Evolutionary conservation across 2,113 vertebrate species (phyloP).

Genomic region (Channa maculata): DNA sequence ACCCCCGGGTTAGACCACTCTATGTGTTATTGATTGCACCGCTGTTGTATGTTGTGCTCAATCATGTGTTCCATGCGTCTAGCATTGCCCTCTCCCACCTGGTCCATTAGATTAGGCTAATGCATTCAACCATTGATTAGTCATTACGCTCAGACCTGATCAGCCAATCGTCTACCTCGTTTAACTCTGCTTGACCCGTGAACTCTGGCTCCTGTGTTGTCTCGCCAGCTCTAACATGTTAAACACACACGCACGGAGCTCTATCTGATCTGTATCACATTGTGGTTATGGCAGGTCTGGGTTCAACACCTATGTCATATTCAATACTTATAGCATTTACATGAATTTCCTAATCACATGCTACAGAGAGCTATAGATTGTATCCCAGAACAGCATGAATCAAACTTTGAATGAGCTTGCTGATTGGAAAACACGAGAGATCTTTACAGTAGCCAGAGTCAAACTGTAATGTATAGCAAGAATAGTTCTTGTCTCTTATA

Average conservation of each 20-base stretch:
- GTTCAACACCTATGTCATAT: constrained; percentile 59
- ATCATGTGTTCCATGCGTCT: constrained; percentile 92
- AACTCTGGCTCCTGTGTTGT: constrained; percentile 60
- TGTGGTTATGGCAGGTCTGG: background rate
- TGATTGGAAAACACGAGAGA: constrained; percentile 25
- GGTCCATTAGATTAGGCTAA: constrained; percentile 96
- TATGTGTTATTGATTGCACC: constrained; percentile 91
- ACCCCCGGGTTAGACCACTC: constrained; percentile 86
- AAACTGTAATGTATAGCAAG: constrained; percentile 15
- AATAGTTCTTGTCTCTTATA: constrained; percentile 11
- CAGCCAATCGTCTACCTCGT: constrained; percentile 91
- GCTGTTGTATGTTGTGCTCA: constrained; percentile 93
- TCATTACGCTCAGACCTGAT: constrained; percentile 95
- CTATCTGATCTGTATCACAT: constrained; percentile 28
- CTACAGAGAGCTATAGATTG: constrained; percentile 72
- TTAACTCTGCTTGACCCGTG: constrained; percentile 78
- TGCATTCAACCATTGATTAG: constrained; percentile 99
- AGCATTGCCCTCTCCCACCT: constrained; percentile 92
- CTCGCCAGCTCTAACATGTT: constrained; percentile 57
- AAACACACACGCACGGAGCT: constrained; percentile 61
- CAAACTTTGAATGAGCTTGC: constrained; percentile 27
- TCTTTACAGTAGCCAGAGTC: constrained; percentile 15
- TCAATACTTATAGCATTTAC: constrained; percentile 49
- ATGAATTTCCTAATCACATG: constrained; percentile 69
- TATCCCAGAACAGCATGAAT: constrained; percentile 28